Evolutionary conservation across 2,888 invertebrate species (phyloP).

Genomic region (Abrostola triplasia): DNA sequence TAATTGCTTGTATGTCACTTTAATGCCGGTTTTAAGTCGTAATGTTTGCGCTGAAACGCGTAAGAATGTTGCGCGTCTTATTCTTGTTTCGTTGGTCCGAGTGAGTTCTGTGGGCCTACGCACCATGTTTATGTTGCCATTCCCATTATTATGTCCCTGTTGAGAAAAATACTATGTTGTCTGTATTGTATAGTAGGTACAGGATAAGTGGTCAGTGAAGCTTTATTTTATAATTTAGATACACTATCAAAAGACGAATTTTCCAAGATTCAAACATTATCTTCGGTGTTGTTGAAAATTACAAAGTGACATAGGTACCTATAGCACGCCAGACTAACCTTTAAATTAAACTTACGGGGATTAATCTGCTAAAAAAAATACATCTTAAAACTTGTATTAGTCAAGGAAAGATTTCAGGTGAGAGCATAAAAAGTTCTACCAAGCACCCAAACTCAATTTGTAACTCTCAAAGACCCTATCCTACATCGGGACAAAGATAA

Average conservation of each 20-base stretch:
- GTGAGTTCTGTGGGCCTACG: constrained; percentile 24
- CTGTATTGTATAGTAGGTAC: constrained; percentile 23
- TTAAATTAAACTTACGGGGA: no score
- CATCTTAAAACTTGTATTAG: no score
- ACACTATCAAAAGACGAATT: no score
- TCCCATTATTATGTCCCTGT: constrained; percentile 42
- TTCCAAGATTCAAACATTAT: no score
- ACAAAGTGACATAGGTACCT: no score
- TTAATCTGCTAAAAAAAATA: no score
- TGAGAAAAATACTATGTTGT: constrained; percentile 36
- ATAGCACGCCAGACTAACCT: no score
- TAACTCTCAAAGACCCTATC: constrained; percentile 31
- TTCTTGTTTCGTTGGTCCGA: constrained; percentile 28
- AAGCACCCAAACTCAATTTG: constrained; percentile 18
- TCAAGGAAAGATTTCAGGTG: no score
- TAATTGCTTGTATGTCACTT: constrained; percentile 58
- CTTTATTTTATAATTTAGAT: no score
- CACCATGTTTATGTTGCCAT: constrained; percentile 31
- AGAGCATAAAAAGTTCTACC: no score
- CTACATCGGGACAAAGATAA: constrained; percentile 27
- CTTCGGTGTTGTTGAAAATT: no score
- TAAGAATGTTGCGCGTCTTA: constrained; percentile 36
- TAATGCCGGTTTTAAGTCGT: constrained; percentile 54
- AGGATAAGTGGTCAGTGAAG: constrained; percentile 11
- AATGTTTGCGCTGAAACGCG: constrained; percentile 52